These are phyloP conservation scores for Drosophila busckii DNA, from an alignment of 1,140 invertebrate species.

Conservation along the genomic window DNA sequence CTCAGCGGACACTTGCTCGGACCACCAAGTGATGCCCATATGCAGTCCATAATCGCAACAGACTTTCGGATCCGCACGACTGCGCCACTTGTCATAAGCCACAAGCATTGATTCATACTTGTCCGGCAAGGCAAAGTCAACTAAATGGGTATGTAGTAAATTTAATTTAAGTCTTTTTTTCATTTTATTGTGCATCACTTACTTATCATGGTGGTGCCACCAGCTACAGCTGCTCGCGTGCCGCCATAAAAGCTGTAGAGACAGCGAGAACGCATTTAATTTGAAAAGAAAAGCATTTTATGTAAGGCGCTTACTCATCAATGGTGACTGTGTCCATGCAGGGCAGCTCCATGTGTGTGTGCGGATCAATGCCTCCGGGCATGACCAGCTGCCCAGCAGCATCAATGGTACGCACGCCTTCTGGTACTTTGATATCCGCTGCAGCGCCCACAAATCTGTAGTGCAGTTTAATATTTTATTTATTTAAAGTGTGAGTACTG, in stretches of 20 bases:
- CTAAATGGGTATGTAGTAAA: too few relatives aligned
- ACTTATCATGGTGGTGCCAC: slow-evolving; percentile 95
- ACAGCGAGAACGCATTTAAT: too few relatives aligned
- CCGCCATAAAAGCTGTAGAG: slow-evolving; percentile 87
- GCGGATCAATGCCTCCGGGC: slow-evolving; percentile 93
- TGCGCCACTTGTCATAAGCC: slow-evolving; percentile 93
- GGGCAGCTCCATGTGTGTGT: slow-evolving; percentile 92
- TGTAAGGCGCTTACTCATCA: slow-evolving; percentile 88
- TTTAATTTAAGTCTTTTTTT: too few relatives aligned
- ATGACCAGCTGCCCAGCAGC: slow-evolving; percentile 90
- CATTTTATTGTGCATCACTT: slow-evolving; percentile 63
- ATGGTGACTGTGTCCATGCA: slow-evolving; percentile 90
- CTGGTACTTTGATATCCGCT: slow-evolving; percentile 89
- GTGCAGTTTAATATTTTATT: too few relatives aligned
- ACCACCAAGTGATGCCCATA: slow-evolving; percentile 95
- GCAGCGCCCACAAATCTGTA: slow-evolving; percentile 75
- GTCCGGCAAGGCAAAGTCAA: slow-evolving; percentile 93
- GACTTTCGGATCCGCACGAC: slow-evolving; percentile 95
- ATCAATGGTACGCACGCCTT: slow-evolving; percentile 88
- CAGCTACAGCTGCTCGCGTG: slow-evolving; percentile 92
- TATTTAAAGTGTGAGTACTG: too few relatives aligned
- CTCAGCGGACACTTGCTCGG: slow-evolving; percentile 87
- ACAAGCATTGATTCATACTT: slow-evolving; percentile 92
- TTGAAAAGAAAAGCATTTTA: background rate
- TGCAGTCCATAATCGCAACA: slow-evolving; percentile 99